These are phyloP conservation scores for Trypoxylus dichotomus DNA, from an alignment of 1,140 invertebrate species.

Conservation along the genomic window DNA sequence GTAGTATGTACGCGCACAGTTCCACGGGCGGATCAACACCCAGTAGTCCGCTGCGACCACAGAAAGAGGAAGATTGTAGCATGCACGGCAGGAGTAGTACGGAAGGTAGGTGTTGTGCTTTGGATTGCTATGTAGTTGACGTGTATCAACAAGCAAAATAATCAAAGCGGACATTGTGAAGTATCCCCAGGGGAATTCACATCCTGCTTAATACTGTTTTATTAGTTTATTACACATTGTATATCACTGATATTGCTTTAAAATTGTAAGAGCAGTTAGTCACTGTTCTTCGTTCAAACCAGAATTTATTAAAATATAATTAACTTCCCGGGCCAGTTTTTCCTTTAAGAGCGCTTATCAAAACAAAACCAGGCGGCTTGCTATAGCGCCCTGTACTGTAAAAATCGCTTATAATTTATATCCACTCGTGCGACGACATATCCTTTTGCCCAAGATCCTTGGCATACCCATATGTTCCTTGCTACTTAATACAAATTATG, in stretches of 20 bases:
- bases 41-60: constrained; percentile 52
- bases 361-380: neutral
- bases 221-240: too few species aligned
- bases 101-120: constrained; percentile 51
- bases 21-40: constrained; percentile 51
- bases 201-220: too few species aligned
- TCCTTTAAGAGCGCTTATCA: neutral
- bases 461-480: constrained; percentile 15
- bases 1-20: constrained; percentile 51
- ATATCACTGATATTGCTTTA: neutral
- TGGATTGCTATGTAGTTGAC: too few species aligned
- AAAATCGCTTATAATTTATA: constrained; percentile 5
- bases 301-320: constrained; percentile 2
- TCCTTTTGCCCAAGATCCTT: neutral
- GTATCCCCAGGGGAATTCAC: too few species aligned
- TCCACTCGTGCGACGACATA: constrained; percentile 7
- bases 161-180: too few species aligned
- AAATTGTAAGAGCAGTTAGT: neutral
- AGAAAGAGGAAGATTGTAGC: constrained; percentile 61
- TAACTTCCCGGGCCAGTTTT: neutral
- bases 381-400: neutral
- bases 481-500: constrained; percentile 20
- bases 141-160: too few species aligned
- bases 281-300: neutral
- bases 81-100: constrained; percentile 60